Evolutionary conservation across 35 echinoderm and acorn worm genomes (phyloP), one percentile per base, ranked within the genome.

Genomic region (Patiria miniata): DNA sequence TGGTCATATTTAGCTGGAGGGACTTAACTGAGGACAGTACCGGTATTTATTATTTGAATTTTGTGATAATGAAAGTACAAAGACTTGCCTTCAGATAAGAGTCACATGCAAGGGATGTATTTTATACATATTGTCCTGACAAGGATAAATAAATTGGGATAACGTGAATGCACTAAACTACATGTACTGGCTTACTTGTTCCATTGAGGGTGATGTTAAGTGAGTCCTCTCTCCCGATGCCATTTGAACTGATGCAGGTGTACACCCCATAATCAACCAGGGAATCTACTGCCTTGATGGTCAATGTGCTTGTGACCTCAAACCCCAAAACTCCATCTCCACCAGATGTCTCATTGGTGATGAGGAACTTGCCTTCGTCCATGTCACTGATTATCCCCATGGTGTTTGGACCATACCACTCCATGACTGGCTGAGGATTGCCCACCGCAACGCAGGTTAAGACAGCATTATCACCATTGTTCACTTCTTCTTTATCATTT

Each of bases 141-240:
- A n/a, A n/a, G n/a, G n/a, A n/a, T n/a, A n/a, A n/a, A n/a, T n/a
- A n/a, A n/a, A n/a, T n/a, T n/a, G n/a, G n/a, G n/a, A n/a, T n/a
- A n/a, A n/a, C n/a, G n/a, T n/a, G n/a, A n/a, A n/a, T n/a, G n/a
- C n/a, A n/a, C n/a, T n/a, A n/a, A n/a, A n/a, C n/a, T n/a, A n/a
- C n/a, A n/a, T n/a, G n/a, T n/a, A n/a, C n/a, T 32, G 34, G 1
- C 61, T 69, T 69, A 69, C 61, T 69, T 69, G 61, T 69, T 69
- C 61, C 61, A 69, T 21, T 69, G 23, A 69, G 61, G 28, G 14
- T 5, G 5, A 69, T 30, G 2, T 30, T 8, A 2, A 22, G 61
- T 34, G 23, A 30, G 61, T 69, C 61, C 7, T 8, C 18, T 1
- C 8, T 7, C 34, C 61, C 61, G 18, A 69, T 69, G 1, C 28